Base-by-base conservation (phyloP, 2,888 invertebrate species). In the Andrena flavipes region DNA sequence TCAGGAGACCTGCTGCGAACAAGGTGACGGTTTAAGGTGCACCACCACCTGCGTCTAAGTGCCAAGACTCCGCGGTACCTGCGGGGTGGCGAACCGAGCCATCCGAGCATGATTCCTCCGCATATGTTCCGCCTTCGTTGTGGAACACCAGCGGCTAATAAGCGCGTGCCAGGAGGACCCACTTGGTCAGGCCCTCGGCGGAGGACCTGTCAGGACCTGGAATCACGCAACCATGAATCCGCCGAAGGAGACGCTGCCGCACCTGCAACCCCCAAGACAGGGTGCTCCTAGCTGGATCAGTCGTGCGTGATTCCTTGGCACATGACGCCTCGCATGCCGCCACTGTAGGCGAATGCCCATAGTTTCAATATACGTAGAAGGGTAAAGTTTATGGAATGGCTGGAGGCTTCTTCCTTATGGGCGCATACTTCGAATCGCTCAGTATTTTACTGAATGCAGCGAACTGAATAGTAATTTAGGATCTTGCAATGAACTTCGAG, bases 201-300 rank as follows among this genome's bases (percentile, higher is more conserved):
- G 79, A 84, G 87, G 80, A 86, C 86, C 83, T 83, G 81, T 80
- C 74, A 70, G 80, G 84, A 89, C 89, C 87, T 91, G 90, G 91
- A 92, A 91, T 92, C 93, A 93, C 87, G 92, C 93, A 92, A 93
- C 88, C 93, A 93, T 93, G 93, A 93, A 92, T 93, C 93, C 93
- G 93, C 92, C 85, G 35, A 88, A 87, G 83, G 82, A 86, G 77
- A 86, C 89, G 89, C 90, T 88, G 87, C 79, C 87, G 89, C 93
- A 93, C 93, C 93, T 93, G 93, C 93, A 92, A 91, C 93, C 93
- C 93, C 93, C 93, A 93, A 93, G 93, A 93, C 91, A 84, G 90
- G 85, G 89, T 82, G 80, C 83, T 74, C 59, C 74, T 73, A 70
- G 71, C 62, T 10, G 30, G 51, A 70, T 70, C 90, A 91, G 70